Conservation (phyloP, 1,140 invertebrate species). For the Palaemon carinicauda region DNA sequence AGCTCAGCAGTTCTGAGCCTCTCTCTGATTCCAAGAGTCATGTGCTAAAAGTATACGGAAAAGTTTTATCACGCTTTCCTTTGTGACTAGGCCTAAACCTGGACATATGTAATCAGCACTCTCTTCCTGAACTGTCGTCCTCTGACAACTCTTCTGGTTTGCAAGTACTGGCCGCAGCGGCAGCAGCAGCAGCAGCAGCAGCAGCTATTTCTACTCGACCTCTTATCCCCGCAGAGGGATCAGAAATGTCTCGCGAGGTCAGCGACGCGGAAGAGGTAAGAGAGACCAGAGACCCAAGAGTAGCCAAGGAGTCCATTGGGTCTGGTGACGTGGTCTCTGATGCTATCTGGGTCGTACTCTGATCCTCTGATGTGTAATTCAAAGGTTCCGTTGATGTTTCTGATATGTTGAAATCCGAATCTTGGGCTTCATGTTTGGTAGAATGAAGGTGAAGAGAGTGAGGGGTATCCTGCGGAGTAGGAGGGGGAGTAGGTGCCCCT, state of each 20-base stretch:
- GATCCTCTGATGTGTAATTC: not conserved
- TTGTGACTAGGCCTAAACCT: too few relatives aligned
- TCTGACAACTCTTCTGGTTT: not conserved
- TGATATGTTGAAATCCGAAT: constrained; percentile 23
- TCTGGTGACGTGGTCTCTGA: not conserved
- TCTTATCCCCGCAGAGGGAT: not conserved
- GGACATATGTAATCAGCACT: not conserved
- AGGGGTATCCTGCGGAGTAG: constrained; percentile 31
- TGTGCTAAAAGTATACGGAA: too few relatives aligned
- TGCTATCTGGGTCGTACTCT: not conserved
- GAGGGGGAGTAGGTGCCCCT: constrained; percentile 55
- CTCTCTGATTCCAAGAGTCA: too few relatives aligned
- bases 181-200: too few relatives aligned
- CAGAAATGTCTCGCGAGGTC: not conserved
- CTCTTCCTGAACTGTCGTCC: not conserved
- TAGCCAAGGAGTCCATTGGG: too few relatives aligned
- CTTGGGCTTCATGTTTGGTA: constrained; percentile 30
- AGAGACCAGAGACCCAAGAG: too few relatives aligned
- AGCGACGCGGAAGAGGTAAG: not conserved
- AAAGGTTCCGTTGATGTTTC: not conserved
- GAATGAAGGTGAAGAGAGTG: constrained; percentile 22
- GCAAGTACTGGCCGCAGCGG: not conserved
- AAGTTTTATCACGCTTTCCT: too few relatives aligned
- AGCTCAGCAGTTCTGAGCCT: too few relatives aligned
- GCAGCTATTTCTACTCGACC: not conserved